Evolutionary conservation across 2,113 vertebrate species (phyloP), one percentile per base, ranked within the genome.

Genomic region (Salvelinus sp.): DNA sequence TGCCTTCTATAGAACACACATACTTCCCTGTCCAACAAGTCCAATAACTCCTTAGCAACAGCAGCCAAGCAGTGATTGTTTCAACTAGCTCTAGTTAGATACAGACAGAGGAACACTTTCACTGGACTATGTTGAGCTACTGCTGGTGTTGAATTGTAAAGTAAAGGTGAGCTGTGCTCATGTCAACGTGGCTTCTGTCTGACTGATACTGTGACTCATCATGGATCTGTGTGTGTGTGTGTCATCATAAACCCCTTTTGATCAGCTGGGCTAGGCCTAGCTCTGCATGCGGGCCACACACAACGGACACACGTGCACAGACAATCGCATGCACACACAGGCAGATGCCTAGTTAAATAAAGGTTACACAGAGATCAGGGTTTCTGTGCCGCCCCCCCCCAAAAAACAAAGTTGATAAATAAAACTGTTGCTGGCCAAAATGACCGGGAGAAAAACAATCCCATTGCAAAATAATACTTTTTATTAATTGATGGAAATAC

Each of bases 161-260:
- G 65, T 33, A 67, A 9, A 18, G 18, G 20, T 3, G 50, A 3
- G 50, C 50, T 57, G 3, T 57, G 2, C 33, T 69, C 67, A 6
- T 44, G 67, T 69, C 33, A 69, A 69, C 67, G 22, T 12, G 6
- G 27, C 4, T 12, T 64, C 25, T 47, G 18, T 73, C 73, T 83
- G 82, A 76, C 84, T 83, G 74, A 81, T 65, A 81, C 76, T 64
- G 57, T 88, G 86, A 88, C 80, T 88, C 87, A 88, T 83, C 86
- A 73, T 69, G 74, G 33, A 69, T 72, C 23, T 13, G 23, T 50
- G 63, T 48, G 72, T 18, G 23, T 47, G 23, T 47, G 66, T 69
- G 66, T 44, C 20, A 80, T 57, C 67, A 78, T 73, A 72, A 83
- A 16, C 75, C 48, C 74, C 50, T 71, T 81, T 73, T 81, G 70